Percentiles rank a stretch among this genome's conserved stretches.
phyloP scores from a whole-genome alignment of 2,888 invertebrate genomes.

The Chromoteleia sp. region DNA sequence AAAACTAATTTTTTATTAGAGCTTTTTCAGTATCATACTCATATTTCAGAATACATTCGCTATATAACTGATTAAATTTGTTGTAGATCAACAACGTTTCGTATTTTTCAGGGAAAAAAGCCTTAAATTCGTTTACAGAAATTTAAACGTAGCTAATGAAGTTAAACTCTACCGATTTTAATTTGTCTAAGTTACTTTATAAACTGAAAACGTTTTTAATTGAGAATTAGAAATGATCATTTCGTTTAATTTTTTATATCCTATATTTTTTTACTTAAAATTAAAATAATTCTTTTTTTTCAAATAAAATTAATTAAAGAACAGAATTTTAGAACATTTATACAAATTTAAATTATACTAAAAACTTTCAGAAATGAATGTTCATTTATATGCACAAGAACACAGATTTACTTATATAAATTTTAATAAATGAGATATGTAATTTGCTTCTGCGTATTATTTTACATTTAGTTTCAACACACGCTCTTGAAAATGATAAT shows the following conservation, averaged over 20 bases:
- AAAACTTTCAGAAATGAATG: too few relatives aligned
- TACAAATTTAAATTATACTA: too few relatives aligned
- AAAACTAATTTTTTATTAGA: too few relatives aligned
- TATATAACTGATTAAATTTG: slow-evolving; percentile 6
- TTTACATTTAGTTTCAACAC: neutral
- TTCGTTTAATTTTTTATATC: too few relatives aligned
- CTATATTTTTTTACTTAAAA: too few relatives aligned
- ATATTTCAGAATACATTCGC: slow-evolving; percentile 1
- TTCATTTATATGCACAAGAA: too few relatives aligned
- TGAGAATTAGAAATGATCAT: too few relatives aligned
- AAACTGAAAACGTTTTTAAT: too few relatives aligned
- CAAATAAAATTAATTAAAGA: too few relatives aligned
- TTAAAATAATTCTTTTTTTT: too few relatives aligned
- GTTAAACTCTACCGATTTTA: neutral
- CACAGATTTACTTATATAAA: neutral
- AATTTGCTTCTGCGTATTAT: neutral
- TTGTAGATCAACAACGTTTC: neutral
- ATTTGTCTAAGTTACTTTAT: too few relatives aligned
- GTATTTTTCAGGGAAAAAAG: neutral
- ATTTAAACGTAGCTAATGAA: neutral
- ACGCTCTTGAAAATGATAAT: neutral
- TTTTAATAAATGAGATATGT: neutral
- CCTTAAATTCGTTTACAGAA: neutral
- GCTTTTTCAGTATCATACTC: neutral
- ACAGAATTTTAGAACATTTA: too few relatives aligned